Evolutionary conservation across 2,888 invertebrate species (phyloP).

Genomic region (Plebejus anna): DNA sequence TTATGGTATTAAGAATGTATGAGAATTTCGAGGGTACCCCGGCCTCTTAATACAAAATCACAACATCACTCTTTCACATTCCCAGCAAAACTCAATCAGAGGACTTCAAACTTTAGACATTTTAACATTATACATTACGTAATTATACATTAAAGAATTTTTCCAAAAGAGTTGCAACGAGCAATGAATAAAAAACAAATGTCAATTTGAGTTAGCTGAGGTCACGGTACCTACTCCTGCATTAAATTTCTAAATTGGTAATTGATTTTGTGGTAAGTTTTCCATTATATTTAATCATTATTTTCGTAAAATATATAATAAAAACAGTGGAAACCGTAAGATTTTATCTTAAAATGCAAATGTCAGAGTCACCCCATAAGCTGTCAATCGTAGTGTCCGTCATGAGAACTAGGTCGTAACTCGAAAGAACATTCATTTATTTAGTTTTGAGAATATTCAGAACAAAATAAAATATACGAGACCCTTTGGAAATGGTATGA

Average conservation of each 20-base stretch:
- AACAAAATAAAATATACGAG: not conserved
- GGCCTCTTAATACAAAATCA: too few species aligned
- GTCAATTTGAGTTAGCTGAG: not conserved
- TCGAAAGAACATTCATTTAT: constrained; percentile 57
- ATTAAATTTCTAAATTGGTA: not conserved
- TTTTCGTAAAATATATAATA: not conserved
- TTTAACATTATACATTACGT: not conserved
- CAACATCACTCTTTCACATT: too few species aligned
- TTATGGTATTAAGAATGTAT: too few species aligned
- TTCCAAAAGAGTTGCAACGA: not conserved
- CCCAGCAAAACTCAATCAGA: too few species aligned
- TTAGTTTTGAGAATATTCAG: constrained; percentile 50
- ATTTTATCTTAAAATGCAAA: constrained; percentile 6
- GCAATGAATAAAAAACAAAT: not conserved
- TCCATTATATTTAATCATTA: not conserved
- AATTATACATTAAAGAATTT: not conserved
- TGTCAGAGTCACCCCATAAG: constrained; percentile 41
- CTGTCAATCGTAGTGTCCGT: constrained; percentile 48
- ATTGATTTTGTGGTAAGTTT: not conserved
- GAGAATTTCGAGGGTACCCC: too few species aligned
- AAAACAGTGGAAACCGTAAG: not conserved
- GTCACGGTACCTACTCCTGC: not conserved
- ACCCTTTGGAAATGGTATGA: not conserved
- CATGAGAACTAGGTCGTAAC: constrained; percentile 71
- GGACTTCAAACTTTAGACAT: not conserved